Evolutionary conservation across 2,888 invertebrate species (phyloP), one percentile per base, ranked within the genome.

Genomic region (Adelphocoris suturalis): DNA sequence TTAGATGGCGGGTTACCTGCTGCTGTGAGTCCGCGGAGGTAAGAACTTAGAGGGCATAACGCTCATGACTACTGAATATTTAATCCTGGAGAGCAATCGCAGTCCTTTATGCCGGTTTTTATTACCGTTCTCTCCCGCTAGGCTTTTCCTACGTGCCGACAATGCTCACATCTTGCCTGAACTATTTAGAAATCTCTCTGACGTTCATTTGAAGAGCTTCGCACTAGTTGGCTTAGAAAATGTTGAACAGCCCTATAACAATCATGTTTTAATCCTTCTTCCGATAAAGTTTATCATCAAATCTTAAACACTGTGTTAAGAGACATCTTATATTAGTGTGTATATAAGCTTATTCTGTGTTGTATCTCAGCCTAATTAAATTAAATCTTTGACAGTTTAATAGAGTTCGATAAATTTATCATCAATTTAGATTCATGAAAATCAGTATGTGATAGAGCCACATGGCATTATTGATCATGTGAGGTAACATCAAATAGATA

Each of bases 1-100:
- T 82, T 82, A 52, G 82, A 78, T 19, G 52, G 19, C 68, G 68
- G 27, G 19, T 23, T 82, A 82, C 82, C 82, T 82, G 82, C 48
- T 23, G 19, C 82, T 47, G 80, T 14, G 80, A 28, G 80, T 12
- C 80, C 37, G 28, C 37, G 80, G 0, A 16, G 82, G 23, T 52
- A 23, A 23, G 68, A 11, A 68, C 82, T 82, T 48, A 47, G 23
- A 14, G 82, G 52, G 48, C 23, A 23, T 52, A 82, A 52, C 47
- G 23, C 82, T 82, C 82, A 82, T 52, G 47, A 82, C 82, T 82
- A 48, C 82, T 82, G 82, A 82, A 82, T 82, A 82, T 82, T 82
- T 82, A 82, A 27, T 82, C 82, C 23, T 28, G 2, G 27, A 68
- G 23, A 27, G 82, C 82, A 19, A 82, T 82, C 52, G 47, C 16